A percentile compares a stretch with the other conserved stretches of the same genome.
These are phyloP conservation scores for Sebastes reedi DNA, from an alignment of 2,797 vertebrate species.

Conservation along the genomic window DNA sequence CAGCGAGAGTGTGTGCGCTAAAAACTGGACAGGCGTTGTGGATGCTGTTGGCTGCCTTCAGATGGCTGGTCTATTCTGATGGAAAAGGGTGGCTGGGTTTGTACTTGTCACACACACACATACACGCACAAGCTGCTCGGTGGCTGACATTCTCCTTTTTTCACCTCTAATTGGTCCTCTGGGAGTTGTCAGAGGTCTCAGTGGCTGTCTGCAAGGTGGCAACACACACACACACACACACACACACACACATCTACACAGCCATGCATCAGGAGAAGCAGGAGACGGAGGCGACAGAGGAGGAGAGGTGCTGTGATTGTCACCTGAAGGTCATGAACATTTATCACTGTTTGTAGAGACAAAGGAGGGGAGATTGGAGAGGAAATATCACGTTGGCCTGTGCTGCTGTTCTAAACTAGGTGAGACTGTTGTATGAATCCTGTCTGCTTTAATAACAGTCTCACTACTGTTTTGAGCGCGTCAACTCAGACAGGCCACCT, in stretches of 20 bases:
- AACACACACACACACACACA: conserved; percentile 6
- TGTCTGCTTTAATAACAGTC: neutral
- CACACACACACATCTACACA: conserved; percentile 7
- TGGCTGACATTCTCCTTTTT: conserved; percentile 81
- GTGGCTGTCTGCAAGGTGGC: conserved; percentile 73
- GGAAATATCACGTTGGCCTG: conserved; percentile 6
- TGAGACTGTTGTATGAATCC: neutral
- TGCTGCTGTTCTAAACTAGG: neutral
- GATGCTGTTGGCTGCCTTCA: conserved; percentile 59
- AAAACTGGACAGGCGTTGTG: conserved; percentile 50
- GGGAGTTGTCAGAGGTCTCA: conserved; percentile 77
- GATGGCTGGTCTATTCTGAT: conserved; percentile 54
- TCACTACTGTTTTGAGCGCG: neutral
- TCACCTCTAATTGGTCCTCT: conserved; percentile 83
- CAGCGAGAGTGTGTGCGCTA: conserved; percentile 25
- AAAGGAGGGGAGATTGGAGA: conserved; percentile 15
- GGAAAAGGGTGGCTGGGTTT: conserved; percentile 54
- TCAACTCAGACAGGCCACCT: neutral
- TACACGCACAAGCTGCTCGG: conserved; percentile 30
- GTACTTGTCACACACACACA: conserved; percentile 30
- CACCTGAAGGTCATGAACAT: conserved; percentile 60
- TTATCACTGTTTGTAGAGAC: conserved; percentile 55
- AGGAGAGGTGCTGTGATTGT: conserved; percentile 41
- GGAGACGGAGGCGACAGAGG: conserved; percentile 18
- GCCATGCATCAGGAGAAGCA: conserved; percentile 25